Percentiles rank a stretch among this genome's conserved stretches.
phyloP scores from a whole-genome alignment of 1,140 invertebrate genomes.

The Lerema accius region DNA sequence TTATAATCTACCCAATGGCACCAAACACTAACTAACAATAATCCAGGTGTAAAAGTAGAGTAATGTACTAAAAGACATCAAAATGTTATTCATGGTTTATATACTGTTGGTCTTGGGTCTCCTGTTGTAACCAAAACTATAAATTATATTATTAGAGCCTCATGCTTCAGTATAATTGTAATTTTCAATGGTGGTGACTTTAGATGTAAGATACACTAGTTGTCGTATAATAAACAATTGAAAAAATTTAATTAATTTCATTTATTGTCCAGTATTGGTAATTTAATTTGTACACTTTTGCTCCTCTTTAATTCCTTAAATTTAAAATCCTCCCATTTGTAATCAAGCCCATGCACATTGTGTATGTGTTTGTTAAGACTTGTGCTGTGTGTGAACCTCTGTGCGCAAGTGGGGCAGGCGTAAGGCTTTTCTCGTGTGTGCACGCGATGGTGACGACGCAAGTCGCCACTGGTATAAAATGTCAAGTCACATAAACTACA shows the following conservation, averaged over 20 bases:
- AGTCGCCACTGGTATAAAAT: constrained; percentile 72
- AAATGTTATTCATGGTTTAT: no score
- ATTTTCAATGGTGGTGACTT: constrained; percentile 1
- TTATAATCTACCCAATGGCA: no score
- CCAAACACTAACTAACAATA: no score
- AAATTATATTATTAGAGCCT: no score
- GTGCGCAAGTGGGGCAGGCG: constrained; percentile 81
- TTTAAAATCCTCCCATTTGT: constrained; percentile 69
- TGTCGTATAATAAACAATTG: constrained; percentile 34
- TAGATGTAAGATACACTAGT: constrained; percentile 13
- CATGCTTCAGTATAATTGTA: background rate
- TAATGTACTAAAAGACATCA: no score
- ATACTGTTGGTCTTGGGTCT: no score
- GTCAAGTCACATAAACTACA: constrained; percentile 67
- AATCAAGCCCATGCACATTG: constrained; percentile 67
- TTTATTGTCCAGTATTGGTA: constrained; percentile 13
- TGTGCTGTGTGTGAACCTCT: constrained; percentile 77
- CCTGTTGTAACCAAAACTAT: no score
- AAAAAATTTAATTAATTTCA: constrained; percentile 28
- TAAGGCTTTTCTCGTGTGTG: constrained; percentile 84
- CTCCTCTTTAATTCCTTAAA: constrained; percentile 43
- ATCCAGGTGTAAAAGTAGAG: no score
- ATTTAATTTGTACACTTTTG: constrained; percentile 1
- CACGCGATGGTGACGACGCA: constrained; percentile 75
- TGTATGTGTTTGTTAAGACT: constrained; percentile 79